phyloP scores from a whole-genome alignment of 2,113 vertebrate species.

The Crotalus tigris region DNA sequence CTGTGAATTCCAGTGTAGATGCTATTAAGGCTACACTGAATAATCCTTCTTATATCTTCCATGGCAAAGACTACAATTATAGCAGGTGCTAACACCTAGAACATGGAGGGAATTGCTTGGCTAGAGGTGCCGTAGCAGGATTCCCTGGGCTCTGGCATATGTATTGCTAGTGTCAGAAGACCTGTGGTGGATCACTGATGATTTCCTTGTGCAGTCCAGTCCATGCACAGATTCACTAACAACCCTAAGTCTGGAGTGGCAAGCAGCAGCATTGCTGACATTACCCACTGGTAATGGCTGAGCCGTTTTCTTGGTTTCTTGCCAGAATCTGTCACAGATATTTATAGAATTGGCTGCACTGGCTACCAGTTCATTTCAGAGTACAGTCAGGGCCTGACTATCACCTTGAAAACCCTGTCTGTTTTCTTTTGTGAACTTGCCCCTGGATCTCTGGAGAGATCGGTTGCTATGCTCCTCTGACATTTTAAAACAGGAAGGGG shows the following conservation, averaged over 20 bases:
- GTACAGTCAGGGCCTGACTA: not conserved
- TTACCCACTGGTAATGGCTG: not conserved
- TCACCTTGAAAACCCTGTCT: not conserved
- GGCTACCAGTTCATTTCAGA: not conserved
- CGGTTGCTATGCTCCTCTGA: not conserved
- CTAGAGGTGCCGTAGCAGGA: not conserved
- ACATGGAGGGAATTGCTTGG: not conserved
- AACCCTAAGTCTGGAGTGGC: not conserved
- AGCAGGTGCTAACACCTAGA: not conserved
- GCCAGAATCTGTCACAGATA: not conserved
- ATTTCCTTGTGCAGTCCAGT: not conserved
- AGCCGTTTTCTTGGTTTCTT: not conserved
- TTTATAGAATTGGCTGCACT: not conserved
- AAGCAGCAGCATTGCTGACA: not conserved
- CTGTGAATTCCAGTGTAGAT: not conserved
- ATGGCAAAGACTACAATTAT: not conserved
- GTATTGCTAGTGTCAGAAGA: not conserved
- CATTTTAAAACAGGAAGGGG: not conserved
- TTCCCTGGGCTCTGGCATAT: not conserved
- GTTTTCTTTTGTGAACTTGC: not conserved
- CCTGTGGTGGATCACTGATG: not conserved
- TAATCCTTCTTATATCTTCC: not conserved
- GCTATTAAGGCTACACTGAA: not conserved
- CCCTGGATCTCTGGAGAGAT: not conserved
- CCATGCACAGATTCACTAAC: not conserved